Evolutionary conservation across 2,113 vertebrate genomes (phyloP), one percentile per base, ranked within the genome.

Genomic region (Mellivora capensis): DNA sequence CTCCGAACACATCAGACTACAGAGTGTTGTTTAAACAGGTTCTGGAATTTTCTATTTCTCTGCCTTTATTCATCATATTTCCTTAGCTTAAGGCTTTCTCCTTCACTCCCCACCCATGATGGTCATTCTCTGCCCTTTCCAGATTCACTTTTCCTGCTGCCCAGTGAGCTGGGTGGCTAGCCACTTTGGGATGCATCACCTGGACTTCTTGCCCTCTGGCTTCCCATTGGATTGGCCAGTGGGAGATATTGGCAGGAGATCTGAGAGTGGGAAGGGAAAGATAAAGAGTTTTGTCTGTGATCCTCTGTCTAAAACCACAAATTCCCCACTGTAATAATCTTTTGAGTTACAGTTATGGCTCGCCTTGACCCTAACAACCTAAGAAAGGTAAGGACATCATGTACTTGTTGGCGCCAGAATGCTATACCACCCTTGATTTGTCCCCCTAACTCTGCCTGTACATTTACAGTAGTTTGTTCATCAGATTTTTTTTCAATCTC

Each of bases 401-500:
- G 31, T 3, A n/a, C n/a, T 80, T 85, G 6, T 42, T 81, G 8
- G 5, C 4, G 2, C 2, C 34, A 4, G 21, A 31, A 69, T 80
- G 25, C 10, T 34, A 0, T 37, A n/a, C 21, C 4, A n/a, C 8
- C 6, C 21, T 4, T 79, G 4, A 2, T 27, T 47, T 85, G 6
- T 86, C 20, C 37, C 17, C 39, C 76, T 87, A 54, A 84, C 7
- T 5, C 21, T 87, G 13, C 4, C 3, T 23, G 7, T 7, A 71
- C 39, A 54, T 76, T 44, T 74, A 39, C 71, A 79, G 18, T 54
- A 42, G 14, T 67, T 7, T 91, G 39, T 80, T 61, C 31, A 47
- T 57, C 90, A 13, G 15, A 49, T 87, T 87, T 93, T 81, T 72
- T 72, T 89, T 82, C 23, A 89, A 3, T 89, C 25, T 72, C 49